A percentile compares a stretch with the other conserved stretches of the same genome.
Conservation (phyloP, 2,113 vertebrate genomes). For the Amazona guildingii region DNA sequence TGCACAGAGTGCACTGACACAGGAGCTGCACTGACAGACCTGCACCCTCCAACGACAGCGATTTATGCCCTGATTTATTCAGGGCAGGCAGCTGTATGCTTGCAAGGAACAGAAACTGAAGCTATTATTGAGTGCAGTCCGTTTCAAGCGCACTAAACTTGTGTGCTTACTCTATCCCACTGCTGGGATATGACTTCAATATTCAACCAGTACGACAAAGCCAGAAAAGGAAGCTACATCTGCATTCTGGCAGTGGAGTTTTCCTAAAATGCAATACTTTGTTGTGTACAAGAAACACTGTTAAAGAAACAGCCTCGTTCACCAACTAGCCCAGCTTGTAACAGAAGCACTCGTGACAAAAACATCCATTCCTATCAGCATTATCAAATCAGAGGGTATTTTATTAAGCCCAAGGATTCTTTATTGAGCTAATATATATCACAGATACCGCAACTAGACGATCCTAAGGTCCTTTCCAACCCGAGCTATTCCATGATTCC, state of each 20-base stretch:
- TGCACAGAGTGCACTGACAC: neutral
- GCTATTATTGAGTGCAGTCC: neutral
- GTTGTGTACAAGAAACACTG: neutral
- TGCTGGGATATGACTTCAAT: neutral
- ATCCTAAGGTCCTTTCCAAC: neutral
- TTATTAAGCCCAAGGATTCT: neutral
- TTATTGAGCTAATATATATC: neutral
- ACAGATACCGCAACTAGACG: neutral
- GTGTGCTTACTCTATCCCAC: neutral
- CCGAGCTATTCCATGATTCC: neutral
- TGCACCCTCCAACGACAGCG: neutral
- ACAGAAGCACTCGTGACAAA: neutral
- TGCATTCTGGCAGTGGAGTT: neutral
- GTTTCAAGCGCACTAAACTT: neutral
- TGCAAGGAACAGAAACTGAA: neutral
- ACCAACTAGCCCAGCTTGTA: neutral
- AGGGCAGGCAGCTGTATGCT: neutral
- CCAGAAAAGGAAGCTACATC: neutral
- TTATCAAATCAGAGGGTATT: neutral
- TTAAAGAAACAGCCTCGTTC: neutral
- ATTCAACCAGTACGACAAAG: neutral
- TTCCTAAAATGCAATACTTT: neutral
- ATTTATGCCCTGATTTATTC: neutral
- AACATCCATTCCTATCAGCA: neutral
- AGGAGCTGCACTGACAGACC: neutral